These are phyloP conservation scores for Siniperca scherzeri DNA, from an alignment of 2,797 vertebrate species.

Conservation along the genomic window DNA sequence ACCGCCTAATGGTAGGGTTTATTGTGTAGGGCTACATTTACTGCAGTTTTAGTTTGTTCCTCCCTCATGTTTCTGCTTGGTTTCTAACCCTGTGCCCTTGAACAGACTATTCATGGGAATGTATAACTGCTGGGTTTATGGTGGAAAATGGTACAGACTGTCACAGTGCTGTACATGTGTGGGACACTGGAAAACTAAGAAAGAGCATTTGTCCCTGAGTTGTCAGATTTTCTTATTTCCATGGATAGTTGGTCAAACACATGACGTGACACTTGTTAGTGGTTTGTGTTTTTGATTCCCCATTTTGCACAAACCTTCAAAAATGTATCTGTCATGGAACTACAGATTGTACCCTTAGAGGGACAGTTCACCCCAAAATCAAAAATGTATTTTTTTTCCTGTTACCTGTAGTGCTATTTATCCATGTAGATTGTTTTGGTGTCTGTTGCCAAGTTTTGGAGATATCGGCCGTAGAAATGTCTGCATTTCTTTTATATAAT, in stretches of 20 bases:
- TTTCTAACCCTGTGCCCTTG: conserved; percentile 21
- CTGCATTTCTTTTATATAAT: no score
- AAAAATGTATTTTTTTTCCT: no score
- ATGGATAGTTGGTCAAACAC: neutral
- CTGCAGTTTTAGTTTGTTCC: conserved; percentile 22
- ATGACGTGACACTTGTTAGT: neutral
- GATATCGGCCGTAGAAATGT: no score
- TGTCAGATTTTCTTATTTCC: neutral
- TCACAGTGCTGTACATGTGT: neutral
- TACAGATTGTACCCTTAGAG: neutral
- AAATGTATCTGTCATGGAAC: neutral
- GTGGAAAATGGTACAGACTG: conserved; percentile 6
- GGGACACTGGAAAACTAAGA: neutral
- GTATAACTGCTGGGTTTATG: conserved; percentile 6
- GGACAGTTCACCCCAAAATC: no score
- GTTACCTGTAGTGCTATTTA: no score
- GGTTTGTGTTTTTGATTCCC: neutral
- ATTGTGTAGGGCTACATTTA: conserved; percentile 42
- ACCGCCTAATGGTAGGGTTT: conserved; percentile 68
- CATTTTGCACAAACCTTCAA: neutral
- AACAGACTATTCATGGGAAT: neutral
- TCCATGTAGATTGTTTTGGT: no score
- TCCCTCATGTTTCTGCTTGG: conserved; percentile 8
- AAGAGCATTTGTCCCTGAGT: neutral
- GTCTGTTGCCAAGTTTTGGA: no score